Evolutionary conservation across 2,113 vertebrate species (phyloP).

Genomic region (Bubo blakistoni): DNA sequence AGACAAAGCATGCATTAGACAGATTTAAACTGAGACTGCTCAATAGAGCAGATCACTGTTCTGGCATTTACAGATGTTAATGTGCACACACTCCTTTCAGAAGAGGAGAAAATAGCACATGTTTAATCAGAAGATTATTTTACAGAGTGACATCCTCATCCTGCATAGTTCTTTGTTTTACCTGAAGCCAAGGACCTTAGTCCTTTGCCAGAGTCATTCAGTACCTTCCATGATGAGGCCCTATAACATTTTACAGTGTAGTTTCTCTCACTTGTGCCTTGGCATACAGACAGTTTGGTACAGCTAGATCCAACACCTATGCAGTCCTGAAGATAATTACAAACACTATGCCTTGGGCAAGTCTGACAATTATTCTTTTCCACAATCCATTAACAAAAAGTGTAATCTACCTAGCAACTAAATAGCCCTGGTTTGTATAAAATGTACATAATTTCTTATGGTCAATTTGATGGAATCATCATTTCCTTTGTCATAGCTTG

Average conservation of each 20-base stretch:
- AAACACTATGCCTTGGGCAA: not conserved
- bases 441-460: not conserved
- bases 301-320: not conserved
- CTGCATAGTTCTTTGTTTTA: not conserved
- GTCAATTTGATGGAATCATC: not conserved
- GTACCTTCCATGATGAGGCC: not conserved
- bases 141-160: not conserved
- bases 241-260: not conserved
- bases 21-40: conserved; percentile 26
- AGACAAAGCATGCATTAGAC: conserved; percentile 54
- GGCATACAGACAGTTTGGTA: not conserved
- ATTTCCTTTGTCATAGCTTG: not conserved
- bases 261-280: not conserved
- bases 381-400: not conserved
- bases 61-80: conserved; percentile 53
- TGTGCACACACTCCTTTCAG: not conserved
- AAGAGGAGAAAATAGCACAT: not conserved
- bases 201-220: not conserved
- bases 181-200: not conserved
- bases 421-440: not conserved
- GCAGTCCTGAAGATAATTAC: not conserved
- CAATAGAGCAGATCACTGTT: conserved; percentile 8
- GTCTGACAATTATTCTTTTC: not conserved
- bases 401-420: not conserved
- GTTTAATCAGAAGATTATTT: conserved; percentile 35